Conservation (phyloP, 2,888 invertebrate genomes). For the Drosophila parthenogenetica region DNA sequence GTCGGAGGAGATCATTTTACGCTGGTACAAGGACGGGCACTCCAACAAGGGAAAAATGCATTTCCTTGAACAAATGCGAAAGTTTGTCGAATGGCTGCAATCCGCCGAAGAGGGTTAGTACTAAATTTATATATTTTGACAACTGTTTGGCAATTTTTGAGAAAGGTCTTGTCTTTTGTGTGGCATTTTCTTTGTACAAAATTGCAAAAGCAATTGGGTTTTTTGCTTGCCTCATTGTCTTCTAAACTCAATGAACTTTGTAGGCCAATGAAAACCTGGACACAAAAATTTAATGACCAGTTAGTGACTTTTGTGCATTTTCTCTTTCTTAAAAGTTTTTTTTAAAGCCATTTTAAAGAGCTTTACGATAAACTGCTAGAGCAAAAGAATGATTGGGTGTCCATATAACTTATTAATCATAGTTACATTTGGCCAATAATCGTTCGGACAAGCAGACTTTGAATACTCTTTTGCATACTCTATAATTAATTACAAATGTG, state of each 20-base stretch:
- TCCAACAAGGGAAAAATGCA: constrained; percentile 98
- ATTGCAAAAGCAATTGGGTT: constrained; percentile 78
- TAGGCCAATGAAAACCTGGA: constrained; percentile 82
- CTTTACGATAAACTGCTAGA: constrained; percentile 62
- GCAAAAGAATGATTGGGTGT: constrained; percentile 78
- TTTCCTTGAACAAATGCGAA: constrained; percentile 99
- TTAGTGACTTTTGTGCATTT: constrained; percentile 22
- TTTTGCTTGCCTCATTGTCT: constrained; percentile 83
- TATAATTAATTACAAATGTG: not conserved
- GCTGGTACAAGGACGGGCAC: constrained; percentile 98
- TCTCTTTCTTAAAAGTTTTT: constrained; percentile 41
- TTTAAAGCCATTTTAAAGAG: constrained; percentile 21
- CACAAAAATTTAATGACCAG: constrained; percentile 28
- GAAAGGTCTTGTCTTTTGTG: constrained; percentile 53
- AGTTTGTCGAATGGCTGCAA: constrained; percentile 98
- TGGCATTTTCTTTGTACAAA: constrained; percentile 67
- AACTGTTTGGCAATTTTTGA: constrained; percentile 41
- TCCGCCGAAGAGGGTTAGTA: constrained; percentile 94
- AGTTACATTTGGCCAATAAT: constrained; percentile 79
- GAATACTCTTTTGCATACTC: constrained; percentile 17
- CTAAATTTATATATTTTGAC: not conserved
- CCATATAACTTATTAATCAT: constrained; percentile 63
- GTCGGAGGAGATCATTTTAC: constrained; percentile 97
- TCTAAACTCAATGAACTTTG: constrained; percentile 55
- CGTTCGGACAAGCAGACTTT: constrained; percentile 55